Conservation (phyloP, 2,797 vertebrate species). For the Eupleurogrammus muticus region DNA sequence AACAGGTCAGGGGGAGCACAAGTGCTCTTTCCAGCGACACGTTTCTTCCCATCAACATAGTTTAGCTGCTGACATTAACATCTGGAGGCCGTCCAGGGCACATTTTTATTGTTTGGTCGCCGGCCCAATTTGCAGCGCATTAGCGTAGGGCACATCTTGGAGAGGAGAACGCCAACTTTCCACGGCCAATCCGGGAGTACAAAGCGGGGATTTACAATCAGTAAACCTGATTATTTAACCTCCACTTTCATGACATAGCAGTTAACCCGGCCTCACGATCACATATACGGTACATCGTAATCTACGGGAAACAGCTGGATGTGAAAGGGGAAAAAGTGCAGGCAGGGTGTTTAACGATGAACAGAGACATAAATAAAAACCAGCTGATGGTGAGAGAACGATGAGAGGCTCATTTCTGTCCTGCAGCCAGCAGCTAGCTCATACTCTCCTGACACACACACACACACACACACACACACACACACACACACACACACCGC, state of each 20-base stretch:
- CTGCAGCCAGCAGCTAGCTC: slow-evolving; percentile 36
- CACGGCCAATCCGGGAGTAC: not conserved
- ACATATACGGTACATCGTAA: slow-evolving; percentile 42
- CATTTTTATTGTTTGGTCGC: slow-evolving; percentile 22
- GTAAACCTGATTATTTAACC: slow-evolving; percentile 7
- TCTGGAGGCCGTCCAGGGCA: slow-evolving; percentile 31
- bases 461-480: slow-evolving; percentile 8
- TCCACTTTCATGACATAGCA: not conserved
- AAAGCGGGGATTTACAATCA: too few species aligned
- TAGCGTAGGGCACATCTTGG: slow-evolving; percentile 6
- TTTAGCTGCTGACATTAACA: slow-evolving; percentile 35
- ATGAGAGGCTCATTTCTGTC: slow-evolving; percentile 51
- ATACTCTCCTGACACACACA: slow-evolving; percentile 26
- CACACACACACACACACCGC: slow-evolving; percentile 1
- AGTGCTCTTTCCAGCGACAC: slow-evolving; percentile 39
- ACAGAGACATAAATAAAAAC: slow-evolving; percentile 71
- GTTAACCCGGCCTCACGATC: slow-evolving; percentile 7
- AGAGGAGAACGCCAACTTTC: slow-evolving; percentile 16
- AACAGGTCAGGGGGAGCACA: slow-evolving; percentile 27
- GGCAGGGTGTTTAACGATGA: slow-evolving; percentile 71
- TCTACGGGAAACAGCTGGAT: slow-evolving; percentile 74
- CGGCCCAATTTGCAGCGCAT: slow-evolving; percentile 12
- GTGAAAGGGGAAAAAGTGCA: slow-evolving; percentile 51
- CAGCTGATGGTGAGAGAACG: slow-evolving; percentile 51
- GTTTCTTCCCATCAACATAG: slow-evolving; percentile 11